Evolutionary conservation across 2,797 vertebrate genomes (phyloP).

Genomic region (Thaleichthys pacificus): DNA sequence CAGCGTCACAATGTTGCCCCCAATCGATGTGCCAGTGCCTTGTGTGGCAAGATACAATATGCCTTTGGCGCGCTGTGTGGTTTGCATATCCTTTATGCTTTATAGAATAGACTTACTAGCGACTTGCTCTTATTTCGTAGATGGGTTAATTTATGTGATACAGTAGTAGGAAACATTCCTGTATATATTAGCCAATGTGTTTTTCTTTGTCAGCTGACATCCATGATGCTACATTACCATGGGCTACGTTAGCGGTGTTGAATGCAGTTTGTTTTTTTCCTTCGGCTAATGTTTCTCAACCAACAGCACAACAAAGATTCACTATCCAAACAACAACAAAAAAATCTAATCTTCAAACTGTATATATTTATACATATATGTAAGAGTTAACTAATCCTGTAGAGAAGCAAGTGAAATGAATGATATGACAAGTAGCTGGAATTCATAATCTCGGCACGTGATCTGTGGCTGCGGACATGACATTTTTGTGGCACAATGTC

Average conservation of each 20-base stretch:
- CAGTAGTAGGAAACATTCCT: conserved; percentile 80
- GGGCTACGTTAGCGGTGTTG: conserved; percentile 54
- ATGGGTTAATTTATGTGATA: conserved; percentile 45
- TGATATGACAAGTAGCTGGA: conserved; percentile 77
- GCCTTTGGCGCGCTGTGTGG: conserved; percentile 47
- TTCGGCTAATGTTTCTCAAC: conserved; percentile 68
- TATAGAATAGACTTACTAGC: neutral
- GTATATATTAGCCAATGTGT: conserved; percentile 69
- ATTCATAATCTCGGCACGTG: conserved; percentile 85
- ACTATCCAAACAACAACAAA: conserved; percentile 69
- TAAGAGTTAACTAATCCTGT: conserved; percentile 88
- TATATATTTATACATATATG: conserved; percentile 82
- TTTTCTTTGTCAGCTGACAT: conserved; percentile 72
- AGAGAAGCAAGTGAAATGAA: conserved; percentile 81
- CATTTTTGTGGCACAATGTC: conserved; percentile 93
- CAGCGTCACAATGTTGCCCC: conserved; percentile 34
- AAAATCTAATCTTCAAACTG: conserved; percentile 60
- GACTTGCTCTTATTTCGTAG: conserved; percentile 67
- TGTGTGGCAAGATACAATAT: conserved; percentile 51
- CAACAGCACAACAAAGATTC: conserved; percentile 84
- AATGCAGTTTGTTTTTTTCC: conserved; percentile 69
- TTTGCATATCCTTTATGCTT: conserved; percentile 21
- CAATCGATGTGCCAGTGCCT: conserved; percentile 51
- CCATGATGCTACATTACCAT: conserved; percentile 41
- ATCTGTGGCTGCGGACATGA: conserved; percentile 91